Evolutionary conservation across 2,888 invertebrate species (phyloP).

Genomic region (Drosophila phalerata): DNA sequence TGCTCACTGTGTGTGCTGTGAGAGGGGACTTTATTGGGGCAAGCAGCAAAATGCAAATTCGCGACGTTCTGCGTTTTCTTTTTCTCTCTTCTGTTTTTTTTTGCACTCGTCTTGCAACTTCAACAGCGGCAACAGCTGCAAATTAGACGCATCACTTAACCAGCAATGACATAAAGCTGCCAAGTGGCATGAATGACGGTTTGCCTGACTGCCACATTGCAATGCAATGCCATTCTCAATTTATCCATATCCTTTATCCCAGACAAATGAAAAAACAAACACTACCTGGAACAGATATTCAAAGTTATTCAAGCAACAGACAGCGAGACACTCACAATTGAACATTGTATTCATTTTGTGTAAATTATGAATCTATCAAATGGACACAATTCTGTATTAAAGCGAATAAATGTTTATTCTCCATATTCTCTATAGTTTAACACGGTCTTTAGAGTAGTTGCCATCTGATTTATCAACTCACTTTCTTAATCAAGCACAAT

Average conservation of each 20-base stretch:
- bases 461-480: too few relatives aligned
- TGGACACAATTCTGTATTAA: neutral
- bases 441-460: too few relatives aligned
- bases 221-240: slow-evolving; percentile 6
- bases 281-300: neutral
- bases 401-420: too few relatives aligned
- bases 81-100: neutral
- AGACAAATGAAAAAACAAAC: slow-evolving; percentile 17
- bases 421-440: too few relatives aligned
- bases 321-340: slow-evolving; percentile 5
- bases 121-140: slow-evolving; percentile 68
- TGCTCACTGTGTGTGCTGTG: neutral
- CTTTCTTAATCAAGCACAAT: too few relatives aligned
- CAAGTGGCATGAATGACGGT: slow-evolving; percentile 64
- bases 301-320: neutral
- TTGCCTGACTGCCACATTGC: slow-evolving; percentile 26
- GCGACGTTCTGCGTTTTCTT: slow-evolving; percentile 13
- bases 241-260: slow-evolving; percentile 6
- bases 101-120: neutral
- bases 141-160: slow-evolving; percentile 81
- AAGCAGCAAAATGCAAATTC: slow-evolving; percentile 62
- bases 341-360: slow-evolving; percentile 5
- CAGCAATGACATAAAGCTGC: slow-evolving; percentile 79
- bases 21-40: slow-evolving; percentile 9
- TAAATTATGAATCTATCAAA: neutral